Evolutionary conservation across 2,113 vertebrate species (phyloP), one percentile per base, ranked within the genome.

Genomic region (Blennius ocellaris): DNA sequence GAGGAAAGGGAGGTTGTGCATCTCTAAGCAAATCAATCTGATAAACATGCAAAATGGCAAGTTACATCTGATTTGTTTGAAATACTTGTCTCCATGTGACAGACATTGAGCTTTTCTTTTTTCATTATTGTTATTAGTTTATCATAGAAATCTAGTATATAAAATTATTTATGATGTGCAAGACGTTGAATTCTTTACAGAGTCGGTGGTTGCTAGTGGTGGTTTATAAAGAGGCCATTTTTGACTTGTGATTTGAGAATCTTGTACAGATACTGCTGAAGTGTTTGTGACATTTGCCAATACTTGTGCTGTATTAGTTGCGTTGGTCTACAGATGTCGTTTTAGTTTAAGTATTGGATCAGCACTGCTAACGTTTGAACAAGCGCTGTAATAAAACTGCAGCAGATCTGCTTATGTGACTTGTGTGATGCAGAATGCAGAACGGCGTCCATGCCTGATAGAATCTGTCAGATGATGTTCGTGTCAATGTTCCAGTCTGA

Each of bases 321-420:
- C n/a, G 11, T 39, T 59, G 67, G n/a, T 17, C 48, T 70, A 37
- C 30, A 11, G 44, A 15, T 40, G 17, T 44, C 41, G 55, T n/a
- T 40, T 44, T 70, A 15, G 9, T 37, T 9, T 11, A 55, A 41
- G 50, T 47, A 36, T 58, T 54, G 6, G 12, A 59, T 62, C 30
- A 17, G 1, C 30, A 49, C 15, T 5, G 15, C 52, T 60, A 44
- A 64, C 1, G 6, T 48, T 48, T 48, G 45, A 48, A 14, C 14
- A 6, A 15, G 14, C 11, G 2, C 14, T 48, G 14, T 5, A n/a
- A 7, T 48, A 14, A 12, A 7, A 12, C 14, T 21, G 12, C 6
- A 73, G 6, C 12, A 36, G 11, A 5, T 59, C 8, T 11, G 36
- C 12, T 52, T 41, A 4, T 53, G 3, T 37, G 0, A 2, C 47